Percentiles rank a stretch among this genome's conserved stretches.
These are phyloP conservation scores for Mus spretus DNA, from an alignment of 2,797 vertebrate genomes.

Conservation along the genomic window DNA sequence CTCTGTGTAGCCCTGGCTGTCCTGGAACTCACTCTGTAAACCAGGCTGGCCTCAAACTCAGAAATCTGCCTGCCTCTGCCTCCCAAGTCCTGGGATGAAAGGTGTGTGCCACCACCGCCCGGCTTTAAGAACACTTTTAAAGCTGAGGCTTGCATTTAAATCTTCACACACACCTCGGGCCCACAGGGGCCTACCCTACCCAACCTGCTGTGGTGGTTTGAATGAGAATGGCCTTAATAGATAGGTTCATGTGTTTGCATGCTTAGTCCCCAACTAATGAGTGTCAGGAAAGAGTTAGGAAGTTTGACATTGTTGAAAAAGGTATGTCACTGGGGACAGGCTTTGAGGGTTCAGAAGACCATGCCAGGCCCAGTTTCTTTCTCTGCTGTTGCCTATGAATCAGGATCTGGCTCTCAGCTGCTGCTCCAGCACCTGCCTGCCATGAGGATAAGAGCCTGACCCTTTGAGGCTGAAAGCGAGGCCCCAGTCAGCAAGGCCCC, in stretches of 20 bases:
- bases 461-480: not conserved
- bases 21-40: no score
- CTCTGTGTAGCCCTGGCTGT: no score
- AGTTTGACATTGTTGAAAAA: not conserved
- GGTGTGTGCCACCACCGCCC: no score
- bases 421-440: not conserved
- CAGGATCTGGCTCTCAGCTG: not conserved
- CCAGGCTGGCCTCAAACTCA: no score
- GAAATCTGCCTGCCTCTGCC: no score
- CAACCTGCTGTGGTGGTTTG: not conserved
- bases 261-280: not conserved
- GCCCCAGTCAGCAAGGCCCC: not conserved
- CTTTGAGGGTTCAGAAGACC: not conserved
- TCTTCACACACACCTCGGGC: not conserved
- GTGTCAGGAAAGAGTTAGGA: not conserved
- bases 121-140: not conserved
- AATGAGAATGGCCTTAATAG: no score
- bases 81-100: no score
- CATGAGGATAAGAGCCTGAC: not conserved
- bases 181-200: accelerated
- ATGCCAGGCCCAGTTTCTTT: not conserved
- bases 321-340: not conserved
- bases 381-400: not conserved
- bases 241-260: not conserved
- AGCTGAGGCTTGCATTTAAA: not conserved